Evolutionary conservation across 2,888 invertebrate species (phyloP).

Genomic region (Tetropium fuscum): DNA sequence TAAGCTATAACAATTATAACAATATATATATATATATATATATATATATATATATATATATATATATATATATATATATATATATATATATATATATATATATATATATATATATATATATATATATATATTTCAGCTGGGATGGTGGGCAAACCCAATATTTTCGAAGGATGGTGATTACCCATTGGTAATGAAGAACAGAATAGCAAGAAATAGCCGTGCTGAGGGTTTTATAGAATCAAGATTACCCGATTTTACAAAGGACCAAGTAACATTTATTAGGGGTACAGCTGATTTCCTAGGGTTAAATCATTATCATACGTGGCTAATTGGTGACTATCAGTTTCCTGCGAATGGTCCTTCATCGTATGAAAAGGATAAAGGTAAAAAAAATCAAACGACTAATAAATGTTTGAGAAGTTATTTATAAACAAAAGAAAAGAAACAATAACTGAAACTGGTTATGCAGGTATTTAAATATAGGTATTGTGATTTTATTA

Average conservation of each 20-base stretch:
- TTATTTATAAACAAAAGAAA: too few relatives aligned
- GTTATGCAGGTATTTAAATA: too few relatives aligned
- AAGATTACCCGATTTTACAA: slow-evolving; percentile 65
- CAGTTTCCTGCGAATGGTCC: slow-evolving; percentile 59
- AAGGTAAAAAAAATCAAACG: too few relatives aligned
- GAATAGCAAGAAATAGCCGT: slow-evolving; percentile 63
- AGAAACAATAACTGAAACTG: too few relatives aligned
- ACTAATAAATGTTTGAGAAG: too few relatives aligned
- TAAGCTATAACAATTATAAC: too few relatives aligned
- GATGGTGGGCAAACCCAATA: slow-evolving; percentile 67
- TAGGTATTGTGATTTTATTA: too few relatives aligned
- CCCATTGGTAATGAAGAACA: slow-evolving; percentile 66
- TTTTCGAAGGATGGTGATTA: slow-evolving; percentile 68
- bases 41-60: too few relatives aligned
- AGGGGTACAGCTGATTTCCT: slow-evolving; percentile 73
- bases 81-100: too few relatives aligned
- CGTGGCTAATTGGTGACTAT: slow-evolving; percentile 61
- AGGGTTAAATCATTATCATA: slow-evolving; percentile 75
- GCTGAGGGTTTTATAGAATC: slow-evolving; percentile 64
- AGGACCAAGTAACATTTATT: slow-evolving; percentile 64
- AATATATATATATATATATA: too few relatives aligned
- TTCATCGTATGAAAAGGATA: slow-evolving; percentile 50
- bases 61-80: too few relatives aligned
- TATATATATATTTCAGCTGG: slow-evolving; percentile 62
- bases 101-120: too few relatives aligned